Evolutionary conservation across 2,888 invertebrate genomes (phyloP), one percentile per base, ranked within the genome.

Genomic region (Gisinianus flammeolus): DNA sequence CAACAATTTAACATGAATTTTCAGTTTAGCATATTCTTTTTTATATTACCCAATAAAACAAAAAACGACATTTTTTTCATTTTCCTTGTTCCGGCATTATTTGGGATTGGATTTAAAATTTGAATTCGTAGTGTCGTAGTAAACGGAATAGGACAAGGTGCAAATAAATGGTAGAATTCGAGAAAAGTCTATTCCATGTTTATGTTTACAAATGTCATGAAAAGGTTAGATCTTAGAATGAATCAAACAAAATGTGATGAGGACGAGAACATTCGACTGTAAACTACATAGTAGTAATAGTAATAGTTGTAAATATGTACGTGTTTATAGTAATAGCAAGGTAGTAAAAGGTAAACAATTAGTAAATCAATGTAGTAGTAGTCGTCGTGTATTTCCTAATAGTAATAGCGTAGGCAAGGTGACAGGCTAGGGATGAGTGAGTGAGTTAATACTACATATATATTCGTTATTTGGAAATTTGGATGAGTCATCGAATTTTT

Each of bases 401-500:
- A 6, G 44, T 44, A 44, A 44, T n/a, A n/a, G n/a, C n/a, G n/a
- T 54, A 4, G 26, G 12, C 5, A 62, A 26, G 24, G 28, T 24
- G 62, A 62, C 26, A 62, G 24, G 26, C 28, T n/a, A 28, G 62
- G 28, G 62, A 62, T 62, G 26, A 62, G 62, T 26, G 28, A 28
- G 28, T 62, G 26, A 62, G 62, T 26, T 58, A 58, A n/a, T 58
- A 58, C 44, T 54, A 54, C 16, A 62, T 62, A 22, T 62, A 26
- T 62, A 26, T 22, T 62, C 12, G n/a, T 54, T 58, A 26, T 26
- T 26, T 6, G 12, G 26, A 62, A 26, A 28, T 26, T 62, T 62
- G 22, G 22, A 62, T 62, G 24, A 62, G 26, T 62, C 62, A 62
- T 62, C 62, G 10, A 26, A 62, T 62, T 62, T 62, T 62, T 24